Conservation (phyloP, 2,113 vertebrate genomes). For the Platanista minor region DNA sequence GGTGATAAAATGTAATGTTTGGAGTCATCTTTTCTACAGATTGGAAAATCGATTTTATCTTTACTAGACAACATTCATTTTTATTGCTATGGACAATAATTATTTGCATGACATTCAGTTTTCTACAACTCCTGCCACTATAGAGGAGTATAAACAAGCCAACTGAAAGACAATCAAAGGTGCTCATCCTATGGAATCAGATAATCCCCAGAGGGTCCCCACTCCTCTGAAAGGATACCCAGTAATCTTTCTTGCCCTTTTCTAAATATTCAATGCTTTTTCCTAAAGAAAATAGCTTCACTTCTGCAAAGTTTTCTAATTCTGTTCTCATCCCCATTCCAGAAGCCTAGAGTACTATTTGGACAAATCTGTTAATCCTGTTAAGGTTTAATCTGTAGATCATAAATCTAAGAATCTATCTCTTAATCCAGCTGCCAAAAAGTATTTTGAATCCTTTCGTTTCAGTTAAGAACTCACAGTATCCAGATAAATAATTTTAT, state of each 20-base stretch:
- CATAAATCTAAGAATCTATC: background rate
- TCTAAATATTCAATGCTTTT: background rate
- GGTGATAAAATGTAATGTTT: background rate
- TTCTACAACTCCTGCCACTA: background rate
- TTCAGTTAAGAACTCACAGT: background rate
- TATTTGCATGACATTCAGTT: background rate
- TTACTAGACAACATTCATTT: background rate
- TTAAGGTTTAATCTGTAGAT: constrained; percentile 6
- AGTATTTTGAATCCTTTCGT: background rate
- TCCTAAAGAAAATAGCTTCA: background rate
- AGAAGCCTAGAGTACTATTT: background rate
- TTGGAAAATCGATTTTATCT: constrained; percentile 17
- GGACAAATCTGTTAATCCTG: background rate
- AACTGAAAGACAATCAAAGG: background rate
- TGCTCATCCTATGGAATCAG: background rate
- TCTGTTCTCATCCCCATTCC: background rate
- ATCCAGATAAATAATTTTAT: constrained; percentile 24
- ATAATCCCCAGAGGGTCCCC: background rate
- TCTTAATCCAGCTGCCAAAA: constrained; percentile 28
- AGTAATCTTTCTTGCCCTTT: background rate
- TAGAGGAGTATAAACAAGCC: background rate
- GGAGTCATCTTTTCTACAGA: background rate
- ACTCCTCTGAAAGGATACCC: background rate
- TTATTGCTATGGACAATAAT: background rate
- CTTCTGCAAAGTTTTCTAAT: background rate